Base-by-base conservation (phyloP, 2,113 vertebrate species). In the Nothobranchius furzeri region DNA sequence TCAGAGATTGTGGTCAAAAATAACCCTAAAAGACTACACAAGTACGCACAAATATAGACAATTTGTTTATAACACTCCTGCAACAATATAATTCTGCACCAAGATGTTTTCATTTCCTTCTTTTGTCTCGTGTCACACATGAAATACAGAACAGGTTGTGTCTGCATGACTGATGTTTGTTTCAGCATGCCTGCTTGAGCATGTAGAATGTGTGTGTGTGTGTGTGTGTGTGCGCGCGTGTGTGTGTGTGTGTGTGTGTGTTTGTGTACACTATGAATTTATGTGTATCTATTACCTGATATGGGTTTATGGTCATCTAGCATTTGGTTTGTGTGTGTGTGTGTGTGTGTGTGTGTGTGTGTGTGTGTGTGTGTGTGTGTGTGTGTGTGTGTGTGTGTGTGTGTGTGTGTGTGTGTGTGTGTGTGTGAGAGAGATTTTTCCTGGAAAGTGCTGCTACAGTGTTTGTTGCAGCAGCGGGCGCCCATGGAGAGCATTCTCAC, bases 401-500 rank as follows among this genome's bases (percentile, higher is more conserved):
- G 66, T 76, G 70, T 40, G 40, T 56, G 81, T 68, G 61, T 72
- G 59, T 48, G 5, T 47, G 46, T 57, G 70, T 67, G 75, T 48
- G 48, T 56, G 79, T 63, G 61, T 70, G 61, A 49, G 70, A 64
- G 76, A 60, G 55, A 52, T 57, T 70, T 40, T 62, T 63, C 49
- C 52, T 57, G 56, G 65, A 81, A 83, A 89, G 81, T 67, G 69
- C 67, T 78, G 87, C 48, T 82, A 90, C 90, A 78, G 87, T 52
- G 60, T 86, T 69, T 60, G 82, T 74, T 78, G 63, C 73, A 75
- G 75, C 77, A 81, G 82, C 78, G 73, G 84, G 80, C 64, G 63
- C 78, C 79, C 64, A 64, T 51, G 51, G 61, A 72, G n/a, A 79
- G 79, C 89, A 90, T 89, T 90, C 82, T 89, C 85, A 79, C 84